Percentiles rank a stretch among this genome's conserved stretches.
phyloP scores from a whole-genome alignment of 1,140 invertebrate genomes.

The Thrips palmi region DNA sequence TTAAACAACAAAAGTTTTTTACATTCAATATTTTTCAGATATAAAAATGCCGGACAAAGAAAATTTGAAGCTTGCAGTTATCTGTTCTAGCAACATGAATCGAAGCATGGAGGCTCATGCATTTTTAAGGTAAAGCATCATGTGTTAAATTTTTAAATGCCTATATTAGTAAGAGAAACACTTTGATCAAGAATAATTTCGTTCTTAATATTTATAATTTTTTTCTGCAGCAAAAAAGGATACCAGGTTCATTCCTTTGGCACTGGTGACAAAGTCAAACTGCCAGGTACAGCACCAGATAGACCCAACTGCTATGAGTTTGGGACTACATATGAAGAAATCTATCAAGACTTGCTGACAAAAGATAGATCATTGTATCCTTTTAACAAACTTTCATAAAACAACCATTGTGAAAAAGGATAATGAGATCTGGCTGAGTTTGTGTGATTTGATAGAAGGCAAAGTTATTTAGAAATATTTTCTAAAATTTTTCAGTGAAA shows the following conservation, averaged over 20 bases:
- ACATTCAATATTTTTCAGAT: too few relatives aligned
- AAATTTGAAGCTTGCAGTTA: constrained; percentile 77
- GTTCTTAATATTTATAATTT: constrained; percentile 5
- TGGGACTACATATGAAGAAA: constrained; percentile 87
- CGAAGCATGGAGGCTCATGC: constrained; percentile 98
- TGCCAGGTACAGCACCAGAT: constrained; percentile 87
- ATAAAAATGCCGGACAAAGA: too few relatives aligned
- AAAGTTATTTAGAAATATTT: constrained; percentile 13
- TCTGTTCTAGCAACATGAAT: constrained; percentile 99
- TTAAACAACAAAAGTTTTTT: too few relatives aligned
- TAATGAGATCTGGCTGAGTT: too few relatives aligned
- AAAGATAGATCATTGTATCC: constrained; percentile 81
- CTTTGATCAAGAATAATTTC: too few relatives aligned
- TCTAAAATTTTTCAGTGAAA: too few relatives aligned
- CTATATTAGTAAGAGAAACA: too few relatives aligned
- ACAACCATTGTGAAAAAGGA: too few relatives aligned
- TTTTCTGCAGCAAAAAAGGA: constrained; percentile 69
- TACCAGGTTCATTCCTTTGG: constrained; percentile 94
- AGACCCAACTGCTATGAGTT: constrained; percentile 98
- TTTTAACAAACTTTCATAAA: too few relatives aligned
- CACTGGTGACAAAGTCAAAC: constrained; percentile 92
- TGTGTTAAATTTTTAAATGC: too few relatives aligned
- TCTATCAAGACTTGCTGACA: constrained; percentile 82
- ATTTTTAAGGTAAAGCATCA: constrained; percentile 68
- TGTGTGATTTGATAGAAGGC: too few relatives aligned